Conservation (phyloP, 2,888 invertebrate genomes). For the Barypeithes pellucidus region DNA sequence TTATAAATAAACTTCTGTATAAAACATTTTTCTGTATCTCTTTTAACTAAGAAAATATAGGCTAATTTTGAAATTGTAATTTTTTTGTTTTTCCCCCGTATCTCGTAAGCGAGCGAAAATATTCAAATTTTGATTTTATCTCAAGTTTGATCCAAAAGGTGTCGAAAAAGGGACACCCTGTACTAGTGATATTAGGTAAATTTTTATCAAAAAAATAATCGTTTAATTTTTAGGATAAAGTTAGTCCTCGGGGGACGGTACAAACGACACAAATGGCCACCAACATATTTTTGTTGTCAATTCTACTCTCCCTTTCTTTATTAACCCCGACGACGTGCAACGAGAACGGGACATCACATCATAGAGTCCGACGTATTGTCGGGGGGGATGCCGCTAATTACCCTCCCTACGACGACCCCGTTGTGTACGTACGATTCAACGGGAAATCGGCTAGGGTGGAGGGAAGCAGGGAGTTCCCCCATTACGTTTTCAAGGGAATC, state of each 20-base stretch:
- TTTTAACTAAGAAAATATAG: no score
- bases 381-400: slow-evolving; percentile 79
- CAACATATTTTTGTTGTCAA: neutral
- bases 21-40: no score
- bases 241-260: neutral
- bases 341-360: slow-evolving; percentile 31
- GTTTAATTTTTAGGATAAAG: neutral
- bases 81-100: no score
- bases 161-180: no score
- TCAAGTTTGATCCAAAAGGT: no score
- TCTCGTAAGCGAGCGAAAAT: no score
- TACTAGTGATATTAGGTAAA: no score
- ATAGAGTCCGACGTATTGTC: slow-evolving; percentile 73
- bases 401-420: slow-evolving; percentile 82
- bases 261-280: neutral
- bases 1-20: no score
- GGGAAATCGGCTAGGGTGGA: slow-evolving; percentile 77
- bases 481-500: slow-evolving; percentile 83
- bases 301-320: neutral
- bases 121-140: no score
- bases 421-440: slow-evolving; percentile 78
- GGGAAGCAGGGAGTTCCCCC: slow-evolving; percentile 76
- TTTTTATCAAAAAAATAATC: neutral
- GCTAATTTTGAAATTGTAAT: no score
- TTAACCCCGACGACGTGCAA: neutral